Evolutionary conservation across 2,888 invertebrate species (phyloP).

Genomic region (Dicycla oo): DNA sequence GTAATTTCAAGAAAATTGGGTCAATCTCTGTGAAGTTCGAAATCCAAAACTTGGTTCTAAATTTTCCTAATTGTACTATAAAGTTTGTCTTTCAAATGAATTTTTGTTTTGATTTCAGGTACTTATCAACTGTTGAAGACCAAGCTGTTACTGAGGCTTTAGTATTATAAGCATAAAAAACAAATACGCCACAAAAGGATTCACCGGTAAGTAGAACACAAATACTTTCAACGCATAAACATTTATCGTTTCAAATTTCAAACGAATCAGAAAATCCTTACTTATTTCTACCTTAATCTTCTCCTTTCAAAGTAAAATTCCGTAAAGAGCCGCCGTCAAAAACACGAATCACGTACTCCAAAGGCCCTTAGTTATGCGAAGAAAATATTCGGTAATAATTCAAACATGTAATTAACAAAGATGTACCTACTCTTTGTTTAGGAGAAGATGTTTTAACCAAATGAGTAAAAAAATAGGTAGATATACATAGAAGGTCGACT

Average conservation of each 20-base stretch:
- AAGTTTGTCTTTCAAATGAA: constrained; percentile 9
- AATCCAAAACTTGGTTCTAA: constrained; percentile 19
- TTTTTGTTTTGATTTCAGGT: constrained; percentile 47
- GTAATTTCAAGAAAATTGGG: constrained; percentile 8
- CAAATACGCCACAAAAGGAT: not conserved
- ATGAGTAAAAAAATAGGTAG: not conserved
- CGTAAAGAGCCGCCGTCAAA: constrained; percentile 20
- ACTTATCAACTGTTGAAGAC: constrained; percentile 3
- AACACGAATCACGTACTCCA: constrained; percentile 29
- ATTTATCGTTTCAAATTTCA: constrained; percentile 9
- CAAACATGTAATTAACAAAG: constrained; percentile 54
- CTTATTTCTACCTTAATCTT: constrained; percentile 8
- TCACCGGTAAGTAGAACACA: not conserved
- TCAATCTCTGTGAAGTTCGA: constrained; percentile 18
- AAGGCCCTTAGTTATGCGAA: constrained; percentile 15
- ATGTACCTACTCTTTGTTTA: constrained; percentile 50
- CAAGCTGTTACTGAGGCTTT: not conserved
- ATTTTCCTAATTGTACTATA: constrained; percentile 20
- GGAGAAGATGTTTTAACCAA: constrained; percentile 24
- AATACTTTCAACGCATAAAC: not conserved
- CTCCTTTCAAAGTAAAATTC: constrained; percentile 12
- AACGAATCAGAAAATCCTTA: constrained; percentile 9
- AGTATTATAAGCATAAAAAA: not conserved
- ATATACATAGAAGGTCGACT: not conserved
- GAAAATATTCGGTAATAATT: constrained; percentile 54